A percentile compares a stretch with the other conserved stretches of the same genome.
Evolutionary conservation across 2,113 vertebrate genomes (phyloP).

Genomic region (Gymnobelideus leadbeateri): DNA sequence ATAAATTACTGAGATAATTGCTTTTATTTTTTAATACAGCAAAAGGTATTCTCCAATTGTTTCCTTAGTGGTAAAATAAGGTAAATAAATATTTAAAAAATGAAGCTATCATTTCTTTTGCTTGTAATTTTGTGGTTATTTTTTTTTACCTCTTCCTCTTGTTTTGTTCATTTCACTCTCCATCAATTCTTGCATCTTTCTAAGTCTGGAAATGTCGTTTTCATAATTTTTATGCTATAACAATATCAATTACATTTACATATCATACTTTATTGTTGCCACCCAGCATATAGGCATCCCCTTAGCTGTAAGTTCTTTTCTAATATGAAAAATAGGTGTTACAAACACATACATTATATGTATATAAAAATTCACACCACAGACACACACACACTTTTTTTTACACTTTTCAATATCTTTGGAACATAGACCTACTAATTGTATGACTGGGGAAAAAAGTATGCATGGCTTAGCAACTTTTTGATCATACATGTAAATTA

Average conservation of each 20-base stretch:
- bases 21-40: no score
- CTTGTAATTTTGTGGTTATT: neutral
- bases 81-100: neutral
- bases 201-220: neutral
- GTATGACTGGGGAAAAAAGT: neutral
- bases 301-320: neutral
- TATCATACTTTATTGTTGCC: neutral
- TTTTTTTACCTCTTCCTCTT: neutral
- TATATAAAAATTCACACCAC: no score
- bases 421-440: neutral
- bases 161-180: neutral
- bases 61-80: neutral
- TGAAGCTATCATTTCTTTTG: neutral
- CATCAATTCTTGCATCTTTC: neutral
- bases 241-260: neutral
- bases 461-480: neutral
- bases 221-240: neutral
- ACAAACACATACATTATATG: no score
- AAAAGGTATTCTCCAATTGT: neutral
- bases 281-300: neutral
- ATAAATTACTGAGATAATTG: no score
- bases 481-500: neutral
- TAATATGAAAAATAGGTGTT: neutral
- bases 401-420: neutral
- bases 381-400: no score